These are phyloP conservation scores for Falcunculus frontatus DNA, from an alignment of 2,113 vertebrate genomes.

Conservation along the genomic window DNA sequence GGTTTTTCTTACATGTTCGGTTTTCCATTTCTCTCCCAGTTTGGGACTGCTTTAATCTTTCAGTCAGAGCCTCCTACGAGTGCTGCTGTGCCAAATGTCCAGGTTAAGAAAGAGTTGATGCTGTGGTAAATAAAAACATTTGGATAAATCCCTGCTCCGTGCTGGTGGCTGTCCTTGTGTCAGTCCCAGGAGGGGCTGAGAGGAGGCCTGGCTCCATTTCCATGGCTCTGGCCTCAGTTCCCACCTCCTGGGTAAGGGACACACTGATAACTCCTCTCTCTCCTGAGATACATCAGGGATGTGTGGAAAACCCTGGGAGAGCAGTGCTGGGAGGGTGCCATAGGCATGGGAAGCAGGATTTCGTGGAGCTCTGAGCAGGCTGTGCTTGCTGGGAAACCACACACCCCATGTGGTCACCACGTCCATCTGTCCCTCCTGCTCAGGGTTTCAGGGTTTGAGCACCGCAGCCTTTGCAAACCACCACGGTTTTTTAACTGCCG, in stretches of 20 bases:
- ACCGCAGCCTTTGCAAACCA: neutral
- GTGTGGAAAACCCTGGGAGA: neutral
- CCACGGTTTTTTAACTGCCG: neutral
- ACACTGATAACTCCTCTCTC: fast-evolving
- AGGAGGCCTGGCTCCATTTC: neutral
- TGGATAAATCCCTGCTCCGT: neutral
- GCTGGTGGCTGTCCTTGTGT: neutral
- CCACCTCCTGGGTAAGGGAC: neutral
- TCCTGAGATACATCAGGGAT: neutral
- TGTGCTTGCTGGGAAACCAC: neutral
- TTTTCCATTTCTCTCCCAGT: neutral
- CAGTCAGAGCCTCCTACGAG: neutral
- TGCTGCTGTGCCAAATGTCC: neutral
- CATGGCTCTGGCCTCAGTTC: neutral
- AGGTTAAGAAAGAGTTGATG: neutral
- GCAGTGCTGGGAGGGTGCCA: neutral
- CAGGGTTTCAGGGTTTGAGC: neutral
- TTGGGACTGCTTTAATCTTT: neutral
- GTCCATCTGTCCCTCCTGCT: neutral
- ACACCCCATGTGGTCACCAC: neutral
- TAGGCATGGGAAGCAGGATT: neutral
- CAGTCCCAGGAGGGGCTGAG: neutral
- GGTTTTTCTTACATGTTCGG: neutral
- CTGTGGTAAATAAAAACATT: neutral
- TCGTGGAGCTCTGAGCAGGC: neutral